These are phyloP conservation scores for Zaprionus inermis DNA, from an alignment of 1,140 invertebrate genomes.

Conservation along the genomic window DNA sequence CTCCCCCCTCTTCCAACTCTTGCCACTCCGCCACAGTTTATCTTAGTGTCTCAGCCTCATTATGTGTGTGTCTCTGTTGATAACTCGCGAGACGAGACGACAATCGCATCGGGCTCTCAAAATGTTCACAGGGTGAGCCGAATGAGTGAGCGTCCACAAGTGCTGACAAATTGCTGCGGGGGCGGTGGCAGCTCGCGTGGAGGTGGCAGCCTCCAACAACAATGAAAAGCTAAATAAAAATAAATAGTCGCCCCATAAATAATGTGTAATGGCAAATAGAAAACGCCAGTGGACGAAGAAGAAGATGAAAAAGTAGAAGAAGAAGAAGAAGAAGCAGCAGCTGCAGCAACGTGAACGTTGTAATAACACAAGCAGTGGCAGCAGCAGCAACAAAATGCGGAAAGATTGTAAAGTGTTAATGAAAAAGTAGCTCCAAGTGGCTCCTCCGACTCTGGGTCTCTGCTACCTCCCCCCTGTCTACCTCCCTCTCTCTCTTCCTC, in stretches of 20 bases:
- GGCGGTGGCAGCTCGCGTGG: constrained; percentile 7
- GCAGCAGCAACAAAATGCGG: constrained; percentile 64
- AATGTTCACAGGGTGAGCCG: constrained; percentile 35
- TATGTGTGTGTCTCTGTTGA: constrained; percentile 18
- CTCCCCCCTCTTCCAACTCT: background rate
- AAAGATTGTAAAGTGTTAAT: constrained; percentile 82
- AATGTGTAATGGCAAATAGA: constrained; percentile 55
- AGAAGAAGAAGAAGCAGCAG: background rate
- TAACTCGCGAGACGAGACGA: constrained; percentile 26
- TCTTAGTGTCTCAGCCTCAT: constrained; percentile 4
- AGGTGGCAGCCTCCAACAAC: constrained; percentile 37
- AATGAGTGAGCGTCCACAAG: constrained; percentile 23
- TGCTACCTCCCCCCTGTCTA: background rate
- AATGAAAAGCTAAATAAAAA: constrained; percentile 58
- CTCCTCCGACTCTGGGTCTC: background rate
- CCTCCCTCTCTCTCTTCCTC: background rate
- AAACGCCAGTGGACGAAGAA: constrained; percentile 23
- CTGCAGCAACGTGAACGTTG: constrained; percentile 44
- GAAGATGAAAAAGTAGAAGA: constrained; percentile 7
- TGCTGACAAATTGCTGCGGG: constrained; percentile 51
- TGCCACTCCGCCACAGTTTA: background rate
- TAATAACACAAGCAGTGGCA: constrained; percentile 18
- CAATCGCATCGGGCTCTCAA: constrained; percentile 15
- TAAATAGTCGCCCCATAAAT: constrained; percentile 60
- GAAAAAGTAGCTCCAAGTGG: constrained; percentile 72